phyloP scores from a whole-genome alignment of 2,797 vertebrate species.

The Malurus leucopterus region DNA sequence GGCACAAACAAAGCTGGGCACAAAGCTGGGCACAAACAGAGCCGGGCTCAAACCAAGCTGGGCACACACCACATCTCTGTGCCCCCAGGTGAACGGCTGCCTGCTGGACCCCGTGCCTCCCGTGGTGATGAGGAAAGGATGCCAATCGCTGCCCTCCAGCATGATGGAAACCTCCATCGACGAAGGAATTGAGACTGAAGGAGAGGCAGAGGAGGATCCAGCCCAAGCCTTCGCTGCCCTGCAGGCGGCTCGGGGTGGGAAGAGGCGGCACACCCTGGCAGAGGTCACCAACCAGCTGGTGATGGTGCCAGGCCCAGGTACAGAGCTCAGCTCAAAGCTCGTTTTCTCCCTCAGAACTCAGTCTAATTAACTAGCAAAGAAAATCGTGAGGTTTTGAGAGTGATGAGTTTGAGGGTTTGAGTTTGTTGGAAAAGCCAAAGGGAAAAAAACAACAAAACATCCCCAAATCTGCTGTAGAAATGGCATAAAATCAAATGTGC shows the following conservation, averaged over 20 bases:
- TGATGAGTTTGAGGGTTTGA: neutral
- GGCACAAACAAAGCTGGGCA: no score
- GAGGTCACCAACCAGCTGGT: constrained; percentile 92
- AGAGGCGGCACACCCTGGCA: constrained; percentile 91
- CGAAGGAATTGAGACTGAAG: constrained; percentile 92
- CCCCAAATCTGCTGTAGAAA: neutral
- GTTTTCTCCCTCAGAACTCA: neutral
- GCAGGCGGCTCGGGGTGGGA: constrained; percentile 86
- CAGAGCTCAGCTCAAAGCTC: neutral
- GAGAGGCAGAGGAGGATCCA: constrained; percentile 87
- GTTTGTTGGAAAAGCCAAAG: neutral
- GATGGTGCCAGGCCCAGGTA: constrained; percentile 81
- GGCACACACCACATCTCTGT: neutral
- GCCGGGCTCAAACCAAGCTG: no score
- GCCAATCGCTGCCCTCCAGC: constrained; percentile 91
- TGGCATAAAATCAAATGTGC: neutral
- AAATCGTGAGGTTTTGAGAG: neutral
- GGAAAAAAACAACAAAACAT: rapidly evolving
- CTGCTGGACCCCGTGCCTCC: constrained; percentile 90
- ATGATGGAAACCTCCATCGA: constrained; percentile 98
- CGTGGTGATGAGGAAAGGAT: constrained; percentile 84
- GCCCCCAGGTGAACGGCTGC: constrained; percentile 88
- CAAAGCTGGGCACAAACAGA: no score
- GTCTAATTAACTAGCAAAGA: neutral
- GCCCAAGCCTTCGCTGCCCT: constrained; percentile 85